These are phyloP conservation scores for Rhingia campestris DNA, from an alignment of 2,888 invertebrate species.

Conservation along the genomic window DNA sequence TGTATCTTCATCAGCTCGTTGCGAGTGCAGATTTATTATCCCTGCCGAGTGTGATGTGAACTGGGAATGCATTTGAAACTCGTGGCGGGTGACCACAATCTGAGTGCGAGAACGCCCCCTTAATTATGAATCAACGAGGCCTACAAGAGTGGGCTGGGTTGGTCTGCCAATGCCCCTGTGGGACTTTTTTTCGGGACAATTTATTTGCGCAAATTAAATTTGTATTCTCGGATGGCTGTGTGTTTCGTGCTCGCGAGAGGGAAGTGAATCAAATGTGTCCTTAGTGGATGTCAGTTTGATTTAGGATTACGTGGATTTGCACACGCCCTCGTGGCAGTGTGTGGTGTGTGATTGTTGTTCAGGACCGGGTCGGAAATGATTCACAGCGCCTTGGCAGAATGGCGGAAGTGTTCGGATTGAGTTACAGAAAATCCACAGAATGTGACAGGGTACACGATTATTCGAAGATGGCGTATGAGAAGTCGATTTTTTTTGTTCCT, in stretches of 20 bases:
- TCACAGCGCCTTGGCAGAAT: conserved; percentile 31
- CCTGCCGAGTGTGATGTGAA: conserved; percentile 37
- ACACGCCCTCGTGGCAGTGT: conserved; percentile 52
- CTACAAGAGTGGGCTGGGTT: conserved; percentile 11
- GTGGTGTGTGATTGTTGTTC: conserved; percentile 33
- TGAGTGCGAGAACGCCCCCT: conserved; percentile 63
- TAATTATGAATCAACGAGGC: conserved; percentile 68
- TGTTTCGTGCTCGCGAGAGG: conserved; percentile 27
- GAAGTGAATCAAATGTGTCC: conserved; percentile 71
- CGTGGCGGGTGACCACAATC: conserved; percentile 61
- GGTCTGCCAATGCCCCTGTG: conserved; percentile 44
- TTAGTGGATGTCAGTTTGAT: conserved; percentile 71
- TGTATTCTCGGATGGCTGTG: conserved; percentile 35
- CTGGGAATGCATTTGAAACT: conserved; percentile 46
- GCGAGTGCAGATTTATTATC: conserved; percentile 66
- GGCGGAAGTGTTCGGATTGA: conserved; percentile 55
- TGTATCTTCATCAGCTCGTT: conserved; percentile 67
- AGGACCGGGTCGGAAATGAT: conserved; percentile 45
- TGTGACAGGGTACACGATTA: conserved; percentile 56
- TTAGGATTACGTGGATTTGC: conserved; percentile 67
- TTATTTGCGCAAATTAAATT: conserved; percentile 72
- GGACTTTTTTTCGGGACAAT: conserved; percentile 62
- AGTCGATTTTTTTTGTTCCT: neutral
- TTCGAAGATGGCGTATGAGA: conserved; percentile 5
- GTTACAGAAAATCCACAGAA: conserved; percentile 41